Conservation (phyloP, 2,888 invertebrate species). For the Orthosia incerta region DNA sequence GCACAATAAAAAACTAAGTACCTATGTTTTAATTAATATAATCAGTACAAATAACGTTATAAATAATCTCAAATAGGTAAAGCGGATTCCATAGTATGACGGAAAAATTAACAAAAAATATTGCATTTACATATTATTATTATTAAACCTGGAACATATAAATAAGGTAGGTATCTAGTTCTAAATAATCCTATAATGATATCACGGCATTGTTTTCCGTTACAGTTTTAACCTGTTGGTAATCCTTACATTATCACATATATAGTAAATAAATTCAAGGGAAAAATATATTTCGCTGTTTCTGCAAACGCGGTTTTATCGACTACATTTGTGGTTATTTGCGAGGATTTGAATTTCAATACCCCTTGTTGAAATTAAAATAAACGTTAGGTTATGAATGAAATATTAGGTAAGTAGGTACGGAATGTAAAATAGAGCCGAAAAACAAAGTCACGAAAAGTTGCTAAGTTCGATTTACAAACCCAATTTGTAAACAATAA, state of each 20-base stretch:
- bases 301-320: neutral
- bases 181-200: neutral
- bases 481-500: neutral
- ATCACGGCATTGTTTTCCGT: neutral
- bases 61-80: neutral
- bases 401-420: too few species aligned
- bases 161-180: neutral
- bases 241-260: constrained; percentile 32
- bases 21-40: too few species aligned
- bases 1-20: too few species aligned
- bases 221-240: constrained; percentile 18
- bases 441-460: neutral
- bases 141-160: neutral
- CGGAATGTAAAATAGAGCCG: too few species aligned
- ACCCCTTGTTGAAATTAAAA: neutral
- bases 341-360: neutral
- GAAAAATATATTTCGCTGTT: constrained; percentile 8
- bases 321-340: neutral
- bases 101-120: neutral
- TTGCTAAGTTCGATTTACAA: neutral
- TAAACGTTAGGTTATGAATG: too few species aligned
- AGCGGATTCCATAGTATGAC: neutral
- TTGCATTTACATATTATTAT: neutral
- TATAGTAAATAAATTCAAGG: constrained; percentile 26
- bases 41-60: neutral